Conservation (phyloP, 2,797 vertebrate species). For the Darevskia nairensis region DNA sequence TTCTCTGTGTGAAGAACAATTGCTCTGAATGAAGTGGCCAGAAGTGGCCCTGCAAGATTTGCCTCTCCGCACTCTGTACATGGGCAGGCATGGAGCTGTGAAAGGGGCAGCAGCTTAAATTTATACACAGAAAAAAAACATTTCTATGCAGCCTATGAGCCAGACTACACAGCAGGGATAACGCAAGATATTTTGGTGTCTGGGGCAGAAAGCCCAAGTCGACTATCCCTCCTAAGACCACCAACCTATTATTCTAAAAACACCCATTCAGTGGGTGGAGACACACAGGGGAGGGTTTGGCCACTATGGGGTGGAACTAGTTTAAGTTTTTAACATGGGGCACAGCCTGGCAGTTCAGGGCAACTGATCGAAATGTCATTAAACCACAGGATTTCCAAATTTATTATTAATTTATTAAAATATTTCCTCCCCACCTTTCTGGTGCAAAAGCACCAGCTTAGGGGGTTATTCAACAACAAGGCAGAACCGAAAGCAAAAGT, state of each 20-base stretch:
- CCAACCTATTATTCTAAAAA: background rate
- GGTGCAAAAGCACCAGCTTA: background rate
- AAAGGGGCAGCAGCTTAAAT: background rate
- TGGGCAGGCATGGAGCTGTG: background rate
- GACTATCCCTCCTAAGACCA: background rate
- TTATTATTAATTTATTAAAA: background rate
- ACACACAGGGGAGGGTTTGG: background rate
- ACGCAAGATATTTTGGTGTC: background rate
- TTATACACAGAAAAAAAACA: background rate
- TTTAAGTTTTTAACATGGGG: background rate
- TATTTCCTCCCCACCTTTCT: no score
- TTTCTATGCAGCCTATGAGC: no score
- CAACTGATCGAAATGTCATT: background rate
- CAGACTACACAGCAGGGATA: background rate
- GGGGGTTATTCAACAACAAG: background rate
- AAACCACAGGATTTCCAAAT: background rate
- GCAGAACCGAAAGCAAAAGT: background rate
- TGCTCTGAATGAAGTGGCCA: no score
- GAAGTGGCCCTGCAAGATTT: background rate
- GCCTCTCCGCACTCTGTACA: background rate
- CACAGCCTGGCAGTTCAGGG: background rate
- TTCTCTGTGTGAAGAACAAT: no score
- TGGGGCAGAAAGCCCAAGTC: background rate
- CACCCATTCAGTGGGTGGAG: no score
- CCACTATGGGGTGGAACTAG: background rate